Base-by-base conservation (phyloP, 2,888 invertebrate genomes). In the Dryobotodes eremita region DNA sequence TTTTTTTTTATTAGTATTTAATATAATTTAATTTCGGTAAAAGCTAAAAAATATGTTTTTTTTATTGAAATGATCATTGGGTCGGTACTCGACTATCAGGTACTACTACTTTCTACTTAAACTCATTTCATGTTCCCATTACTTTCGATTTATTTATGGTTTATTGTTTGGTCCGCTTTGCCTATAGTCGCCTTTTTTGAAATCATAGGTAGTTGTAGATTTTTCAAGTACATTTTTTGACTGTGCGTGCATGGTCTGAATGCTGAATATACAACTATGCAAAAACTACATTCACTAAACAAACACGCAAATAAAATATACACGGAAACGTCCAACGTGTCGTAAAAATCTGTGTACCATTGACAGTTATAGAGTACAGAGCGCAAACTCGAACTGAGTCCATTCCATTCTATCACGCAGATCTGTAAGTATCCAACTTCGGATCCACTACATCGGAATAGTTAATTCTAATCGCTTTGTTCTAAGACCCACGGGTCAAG, bases 381-480 rank as follows among this genome's bases (percentile, higher is more conserved):
- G 53, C 36, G 17, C 48, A 57, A 36, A 42, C 8, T 61, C 82
- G n/a, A 75, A 36, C 75, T 48, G 61, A 48, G n/a, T 15, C 31
- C 75, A 79, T 84, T 82, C 66, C 77, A 79, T 70, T 79, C 72
- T 71, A 79, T 77, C 72, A 69, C 66, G 62, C 72, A 74, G 69
- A 84, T 87, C 78, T 79, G 79, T 78, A 72, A 85, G 80, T 83
- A 75, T 62, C 61, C 64, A 87, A 88, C 71, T 88, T 83, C 68
- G 55, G 53, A 75, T 61, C 57, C 66, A 77, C 77, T 82, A 80
- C 66, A 81, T 74, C 69, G 77, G 71, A 85, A 89, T 89, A 89
- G 89, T 85, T 86, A 86, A 88, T 88, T 89, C 86, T 89, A 87
- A 88, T 87, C 79, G 88, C 89, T 88, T 88, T 89, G 89, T 88